Evolutionary conservation across 2,113 vertebrate species (phyloP).

Genomic region (Tachycineta bicolor): DNA sequence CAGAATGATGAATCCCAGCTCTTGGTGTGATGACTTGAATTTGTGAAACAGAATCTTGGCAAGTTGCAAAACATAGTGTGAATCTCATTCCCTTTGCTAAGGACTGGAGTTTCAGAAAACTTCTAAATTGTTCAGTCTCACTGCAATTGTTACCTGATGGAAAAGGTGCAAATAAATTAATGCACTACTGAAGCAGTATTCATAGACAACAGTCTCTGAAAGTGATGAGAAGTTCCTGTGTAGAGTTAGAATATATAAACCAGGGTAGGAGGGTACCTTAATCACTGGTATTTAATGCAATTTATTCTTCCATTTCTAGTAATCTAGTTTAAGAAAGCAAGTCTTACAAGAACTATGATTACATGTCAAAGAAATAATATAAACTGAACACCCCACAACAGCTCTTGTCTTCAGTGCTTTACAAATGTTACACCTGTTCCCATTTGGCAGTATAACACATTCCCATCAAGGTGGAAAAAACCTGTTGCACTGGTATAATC

Average conservation of each 20-base stretch:
- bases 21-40: background rate
- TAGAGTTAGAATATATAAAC: background rate
- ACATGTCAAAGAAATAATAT: background rate
- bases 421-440: background rate
- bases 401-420: background rate
- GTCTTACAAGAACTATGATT: background rate
- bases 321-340: background rate
- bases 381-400: background rate
- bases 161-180: background rate
- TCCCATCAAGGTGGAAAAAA: background rate
- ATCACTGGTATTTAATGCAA: background rate
- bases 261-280: background rate
- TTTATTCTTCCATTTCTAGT: background rate
- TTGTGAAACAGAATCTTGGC: background rate
- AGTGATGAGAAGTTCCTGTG: background rate
- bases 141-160: background rate
- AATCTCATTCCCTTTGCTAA: background rate
- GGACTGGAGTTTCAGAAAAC: background rate
- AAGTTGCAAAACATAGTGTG: background rate
- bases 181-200: background rate
- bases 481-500: background rate
- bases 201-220: background rate
- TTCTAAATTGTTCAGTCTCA: background rate
- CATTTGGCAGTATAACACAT: background rate
- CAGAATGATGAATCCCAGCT: background rate